Conservation (phyloP, 2,888 invertebrate species). For the Glyphotaelius pellucidus region DNA sequence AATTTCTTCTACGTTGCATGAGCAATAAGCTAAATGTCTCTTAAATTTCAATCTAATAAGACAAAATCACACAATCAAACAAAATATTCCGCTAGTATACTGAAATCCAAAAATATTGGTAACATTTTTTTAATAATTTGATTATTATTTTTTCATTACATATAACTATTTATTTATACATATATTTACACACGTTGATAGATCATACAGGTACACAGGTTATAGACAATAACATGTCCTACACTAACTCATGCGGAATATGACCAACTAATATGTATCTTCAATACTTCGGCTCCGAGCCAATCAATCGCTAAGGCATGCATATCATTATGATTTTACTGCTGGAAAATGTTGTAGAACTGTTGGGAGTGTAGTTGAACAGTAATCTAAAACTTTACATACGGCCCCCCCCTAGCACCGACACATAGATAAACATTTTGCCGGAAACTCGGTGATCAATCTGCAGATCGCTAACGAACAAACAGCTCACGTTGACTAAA, state of each 20-base stretch:
- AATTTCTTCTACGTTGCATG: constrained; percentile 8
- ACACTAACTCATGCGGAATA: not conserved
- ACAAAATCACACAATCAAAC: constrained; percentile 24
- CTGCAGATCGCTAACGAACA: too few relatives aligned
- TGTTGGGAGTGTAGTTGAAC: not conserved
- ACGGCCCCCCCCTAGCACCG: too few relatives aligned
- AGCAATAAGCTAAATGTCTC: constrained; percentile 11
- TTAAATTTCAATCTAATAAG: constrained; percentile 5
- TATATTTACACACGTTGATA: constrained; percentile 25
- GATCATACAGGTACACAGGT: not conserved
- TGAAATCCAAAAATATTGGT: constrained; percentile 43
- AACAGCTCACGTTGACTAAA: too few relatives aligned
- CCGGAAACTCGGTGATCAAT: too few relatives aligned
- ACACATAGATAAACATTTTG: too few relatives aligned
- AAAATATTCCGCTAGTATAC: constrained; percentile 29
- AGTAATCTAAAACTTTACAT: not conserved
- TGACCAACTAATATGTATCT: constrained; percentile 31
- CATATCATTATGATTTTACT: not conserved
- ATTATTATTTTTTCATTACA: constrained; percentile 14
- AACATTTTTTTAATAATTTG: constrained; percentile 22
- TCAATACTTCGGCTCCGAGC: constrained; percentile 3
- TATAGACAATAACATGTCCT: not conserved
- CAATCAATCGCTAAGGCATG: not conserved
- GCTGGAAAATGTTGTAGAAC: not conserved
- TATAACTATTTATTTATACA: constrained; percentile 28